Evolutionary conservation across 2,113 vertebrate species (phyloP), one percentile per base, ranked within the genome.

Genomic region (Riparia riparia): DNA sequence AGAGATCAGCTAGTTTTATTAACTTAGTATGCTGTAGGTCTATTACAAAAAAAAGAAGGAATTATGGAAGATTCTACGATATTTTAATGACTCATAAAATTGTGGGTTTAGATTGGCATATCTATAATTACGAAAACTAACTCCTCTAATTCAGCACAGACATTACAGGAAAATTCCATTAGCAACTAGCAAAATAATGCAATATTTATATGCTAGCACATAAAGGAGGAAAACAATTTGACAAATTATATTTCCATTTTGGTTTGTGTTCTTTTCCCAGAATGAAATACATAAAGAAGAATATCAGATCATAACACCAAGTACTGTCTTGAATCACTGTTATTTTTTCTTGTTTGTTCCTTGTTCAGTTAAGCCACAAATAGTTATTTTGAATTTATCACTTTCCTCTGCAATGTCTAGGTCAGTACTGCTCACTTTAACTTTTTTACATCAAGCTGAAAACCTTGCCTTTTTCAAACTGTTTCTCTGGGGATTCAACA

Each of bases 121-220:
- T 79, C 56, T 95, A 79, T 68, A 92, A 95, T 91, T 91, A 91
- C 15, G 1, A 84, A 86, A 86, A 49, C 54, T 58, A 82, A 31
- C 34, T 47, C 25, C 82, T 78, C 31, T 68, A 74, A 82, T 84
- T 95, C 83, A 74, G 60, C 69, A 42, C 47, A 86, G 80, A 53
- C 14, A 19, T 87, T 82, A 87, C 60, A 92, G 28, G 44, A 86
- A 89, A 90, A 89, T 57, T 89, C 34, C 76, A 91, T 94, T 89
- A 95, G 16, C 56, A 79, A 22, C 21, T 28, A 60, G 71, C 10
- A 71, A 74, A 92, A 76, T 13, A 77, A 84, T 87, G 21, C 7
- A 89, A 50, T 73, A 89, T 92, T 96, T 94, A 91, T 92, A 37
- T 71, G 14, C 61, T 74, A 28, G 51, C 32, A 60, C 24, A 68